A percentile compares a stretch with the other conserved stretches of the same genome.
These are phyloP conservation scores for Gonocerus acuteangulatus DNA, from an alignment of 2,888 invertebrate genomes.

Conservation along the genomic window DNA sequence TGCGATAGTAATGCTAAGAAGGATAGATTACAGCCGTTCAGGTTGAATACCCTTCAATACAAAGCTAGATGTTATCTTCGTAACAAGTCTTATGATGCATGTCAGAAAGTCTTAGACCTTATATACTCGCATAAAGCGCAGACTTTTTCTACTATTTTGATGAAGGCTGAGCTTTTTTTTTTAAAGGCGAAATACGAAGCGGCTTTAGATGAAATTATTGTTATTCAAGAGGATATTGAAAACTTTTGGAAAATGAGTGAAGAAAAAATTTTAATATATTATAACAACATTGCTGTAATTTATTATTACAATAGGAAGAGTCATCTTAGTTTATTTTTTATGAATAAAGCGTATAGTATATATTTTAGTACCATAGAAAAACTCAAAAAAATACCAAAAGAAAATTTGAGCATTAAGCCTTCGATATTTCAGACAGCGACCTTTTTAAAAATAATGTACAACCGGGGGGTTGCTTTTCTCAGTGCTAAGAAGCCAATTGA, in stretches of 20 bases:
- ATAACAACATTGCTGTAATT: conserved; percentile 75
- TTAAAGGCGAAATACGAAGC: conserved; percentile 28
- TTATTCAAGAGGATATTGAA: conserved; percentile 32
- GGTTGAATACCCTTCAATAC: conserved; percentile 1
- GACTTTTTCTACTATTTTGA: conserved; percentile 10
- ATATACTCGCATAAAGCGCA: neutral
- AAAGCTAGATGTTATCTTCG: conserved; percentile 4
- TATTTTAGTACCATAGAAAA: conserved; percentile 56
- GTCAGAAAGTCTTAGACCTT: conserved; percentile 10
- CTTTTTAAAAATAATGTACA: conserved; percentile 59
- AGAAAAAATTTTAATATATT: conserved; percentile 50
- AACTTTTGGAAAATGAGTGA: conserved; percentile 23
- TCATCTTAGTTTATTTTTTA: conserved; percentile 68
- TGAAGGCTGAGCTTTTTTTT: conserved; percentile 25
- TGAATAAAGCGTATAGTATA: conserved; percentile 59
- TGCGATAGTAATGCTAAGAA: conserved; percentile 1
- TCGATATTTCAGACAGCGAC: conserved; percentile 25
- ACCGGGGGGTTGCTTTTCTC: conserved; percentile 74
- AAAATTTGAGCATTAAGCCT: conserved; percentile 42
- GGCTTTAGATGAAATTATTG: conserved; percentile 31
- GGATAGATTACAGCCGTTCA: neutral
- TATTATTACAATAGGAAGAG: conserved; percentile 75
- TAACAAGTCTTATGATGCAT: neutral
- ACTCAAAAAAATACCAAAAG: conserved; percentile 21
- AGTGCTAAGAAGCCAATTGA: conserved; percentile 70